Base-by-base conservation (phyloP, 1,140 invertebrate species). In the Kradibia gibbosae region DNA sequence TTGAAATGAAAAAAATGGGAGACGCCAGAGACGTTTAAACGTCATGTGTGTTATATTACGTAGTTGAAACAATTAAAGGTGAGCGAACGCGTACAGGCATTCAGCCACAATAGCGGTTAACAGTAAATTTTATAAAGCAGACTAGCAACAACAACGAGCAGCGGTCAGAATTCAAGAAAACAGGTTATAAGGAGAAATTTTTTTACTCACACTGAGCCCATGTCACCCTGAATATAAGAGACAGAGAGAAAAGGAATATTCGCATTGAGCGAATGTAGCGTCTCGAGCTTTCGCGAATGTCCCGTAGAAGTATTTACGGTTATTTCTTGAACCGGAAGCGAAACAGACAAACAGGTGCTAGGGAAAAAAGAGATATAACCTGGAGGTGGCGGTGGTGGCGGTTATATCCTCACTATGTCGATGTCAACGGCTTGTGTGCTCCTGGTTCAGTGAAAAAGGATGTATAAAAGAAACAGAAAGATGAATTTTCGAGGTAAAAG, bases 271-370 rank as follows among this genome's bases (percentile, higher is more conserved):
- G 53, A 75, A 60, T 25, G 28, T 13, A 45, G 65, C 22, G 8
- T n/a, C 34, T 7, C 34, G 22, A 57, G 73, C 31, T 75, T 75
- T 48, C 62, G 31, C 4, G 45, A 25, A 70, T 34, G 13, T 62
- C 10, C 57, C 74, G 34, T 42, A 70, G 31, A 70, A 8, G 62
- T 45, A 71, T 72, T 80, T 80, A 80, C 78, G 34, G 78, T 80
- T 80, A 73, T 45, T 57, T 48, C 28, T 15, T 17, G n/a, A 71
- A 65, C 78, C 55, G 71, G 77, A 79, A 79, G 77, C 50, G 67
- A 70, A 71, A 65, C 67, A 65, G 78, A 80, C 71, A 73, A 80
- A 60, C 67, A 72, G 53, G 78, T 42, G 78, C 31, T 70, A 65
- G n/a, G 8, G 5, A 25, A 36, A 42, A 17, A 67, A 42, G 22